A percentile compares a stretch with the other conserved stretches of the same genome.
Evolutionary conservation across 2,888 invertebrate species (phyloP).

Genomic region (Lepidonotus clava): DNA sequence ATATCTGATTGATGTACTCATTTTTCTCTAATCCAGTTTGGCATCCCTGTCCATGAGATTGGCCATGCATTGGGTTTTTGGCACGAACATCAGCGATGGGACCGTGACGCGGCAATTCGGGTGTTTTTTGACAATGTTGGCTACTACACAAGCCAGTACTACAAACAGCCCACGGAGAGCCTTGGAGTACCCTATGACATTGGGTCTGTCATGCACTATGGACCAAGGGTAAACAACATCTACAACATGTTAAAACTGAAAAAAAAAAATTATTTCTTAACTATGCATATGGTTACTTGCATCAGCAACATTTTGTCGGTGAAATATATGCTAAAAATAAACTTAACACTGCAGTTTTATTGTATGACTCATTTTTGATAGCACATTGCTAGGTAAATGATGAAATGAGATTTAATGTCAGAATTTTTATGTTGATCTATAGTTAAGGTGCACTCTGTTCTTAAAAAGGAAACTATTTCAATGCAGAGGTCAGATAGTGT

Average conservation of each 20-base stretch:
- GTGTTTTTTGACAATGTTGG: slow-evolving; percentile 47
- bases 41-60: slow-evolving; percentile 54
- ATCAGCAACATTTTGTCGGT: no score
- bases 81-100: slow-evolving; percentile 52
- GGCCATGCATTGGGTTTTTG: slow-evolving; percentile 49
- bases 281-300: no score
- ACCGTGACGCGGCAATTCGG: slow-evolving; percentile 20
- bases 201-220: slow-evolving; percentile 57
- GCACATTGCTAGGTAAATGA: background rate
- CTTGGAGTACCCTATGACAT: slow-evolving; percentile 49
- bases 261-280: no score
- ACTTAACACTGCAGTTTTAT: background rate
- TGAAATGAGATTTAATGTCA: background rate
- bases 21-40: slow-evolving; percentile 33
- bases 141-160: slow-evolving; percentile 46
- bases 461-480: no score
- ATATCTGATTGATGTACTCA: background rate
- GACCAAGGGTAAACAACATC: slow-evolving; percentile 44
- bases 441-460: no score
- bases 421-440: no score
- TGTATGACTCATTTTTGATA: background rate
- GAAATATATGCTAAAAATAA: no score
- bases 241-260: no score
- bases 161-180: slow-evolving; percentile 39
- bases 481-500: no score